Percentiles rank a stretch among this genome's conserved stretches.
Evolutionary conservation across 2,113 vertebrate genomes (phyloP).

Genomic region (Clupea harengus): DNA sequence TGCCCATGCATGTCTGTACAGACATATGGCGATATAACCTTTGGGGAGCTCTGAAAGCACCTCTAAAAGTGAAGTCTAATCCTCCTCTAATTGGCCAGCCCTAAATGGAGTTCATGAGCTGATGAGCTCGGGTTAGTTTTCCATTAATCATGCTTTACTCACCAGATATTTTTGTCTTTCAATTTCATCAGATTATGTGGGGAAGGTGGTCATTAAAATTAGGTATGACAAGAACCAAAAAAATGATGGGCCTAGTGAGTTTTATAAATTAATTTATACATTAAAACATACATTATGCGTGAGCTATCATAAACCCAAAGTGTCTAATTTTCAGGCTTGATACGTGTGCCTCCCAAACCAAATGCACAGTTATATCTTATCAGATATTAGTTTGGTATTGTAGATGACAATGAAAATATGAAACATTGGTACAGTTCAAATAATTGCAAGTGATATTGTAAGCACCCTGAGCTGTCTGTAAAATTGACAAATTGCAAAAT

Average conservation of each 20-base stretch:
- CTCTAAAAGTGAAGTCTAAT: neutral
- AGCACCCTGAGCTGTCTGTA: neutral
- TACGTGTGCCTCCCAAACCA: neutral
- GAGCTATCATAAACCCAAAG: neutral
- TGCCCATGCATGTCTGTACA: constrained; percentile 35
- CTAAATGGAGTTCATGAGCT: neutral
- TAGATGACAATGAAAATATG: no score
- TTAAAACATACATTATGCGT: neutral
- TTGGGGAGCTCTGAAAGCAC: neutral
- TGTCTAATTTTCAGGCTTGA: neutral
- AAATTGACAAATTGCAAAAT: neutral
- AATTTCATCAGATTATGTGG: neutral
- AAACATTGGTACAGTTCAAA: neutral
- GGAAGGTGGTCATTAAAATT: neutral
- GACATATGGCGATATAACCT: constrained; percentile 36
- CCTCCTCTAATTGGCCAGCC: neutral
- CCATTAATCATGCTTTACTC: constrained; percentile 6
- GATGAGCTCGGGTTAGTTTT: neutral
- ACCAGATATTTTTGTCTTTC: neutral
- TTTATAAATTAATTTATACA: neutral
- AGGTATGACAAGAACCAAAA: neutral
- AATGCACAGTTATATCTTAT: neutral
- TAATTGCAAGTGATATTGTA: neutral
- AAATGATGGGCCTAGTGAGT: neutral
- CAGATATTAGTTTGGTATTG: no score